Base-by-base conservation (phyloP, 2,797 vertebrate genomes). In the Sphenodon punctatus region DNA sequence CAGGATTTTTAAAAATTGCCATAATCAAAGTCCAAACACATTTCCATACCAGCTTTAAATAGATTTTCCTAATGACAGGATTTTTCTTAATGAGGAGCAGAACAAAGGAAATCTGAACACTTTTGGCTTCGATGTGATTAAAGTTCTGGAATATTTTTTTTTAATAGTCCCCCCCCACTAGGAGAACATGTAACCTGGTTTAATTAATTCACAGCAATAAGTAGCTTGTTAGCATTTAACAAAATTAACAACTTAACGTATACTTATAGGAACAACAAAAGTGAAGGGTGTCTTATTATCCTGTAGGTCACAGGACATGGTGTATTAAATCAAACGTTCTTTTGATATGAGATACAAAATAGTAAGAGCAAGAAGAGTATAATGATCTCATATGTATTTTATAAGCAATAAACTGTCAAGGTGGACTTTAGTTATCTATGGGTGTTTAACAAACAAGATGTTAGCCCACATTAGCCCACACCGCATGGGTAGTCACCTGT, bases 21-120 rank as follows among this genome's bases (percentile, higher is more conserved):
- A 78, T 64, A 81, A 91, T 93, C 93, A 84, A 93, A 95, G 75
- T 91, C 93, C 87, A 91, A 89, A 91, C 87, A 93, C 87, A 85
- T 88, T 89, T 84, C 51, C 61, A n/a, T 36, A 56, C 81, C 58
- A 65, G 64, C 86, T 78, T 89, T 87, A 80, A 92, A 90, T 85
- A 86, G 88, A 83, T 81, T 5, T 56, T 7, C 53, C 78, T 88
- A 90, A 91, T 89, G 90, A 89, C 88, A 89, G 30, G 23, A 69
- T 87, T 64, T 82, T 87, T 66, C 43, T 5, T 91, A 91, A 88
- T 66, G 45, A 92, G 80, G 56, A 70, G 3, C 2, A 67, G 80
- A 42, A 74, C 61, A 75, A 84, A 84, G 78, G 80, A 83, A 48
- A 58, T 32, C 49, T 56, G 70, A 75, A 49, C 1, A 1, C 80